Evolutionary conservation across 2,888 invertebrate species (phyloP), one percentile per base, ranked within the genome.

Genomic region (Drosophila yooni): DNA sequence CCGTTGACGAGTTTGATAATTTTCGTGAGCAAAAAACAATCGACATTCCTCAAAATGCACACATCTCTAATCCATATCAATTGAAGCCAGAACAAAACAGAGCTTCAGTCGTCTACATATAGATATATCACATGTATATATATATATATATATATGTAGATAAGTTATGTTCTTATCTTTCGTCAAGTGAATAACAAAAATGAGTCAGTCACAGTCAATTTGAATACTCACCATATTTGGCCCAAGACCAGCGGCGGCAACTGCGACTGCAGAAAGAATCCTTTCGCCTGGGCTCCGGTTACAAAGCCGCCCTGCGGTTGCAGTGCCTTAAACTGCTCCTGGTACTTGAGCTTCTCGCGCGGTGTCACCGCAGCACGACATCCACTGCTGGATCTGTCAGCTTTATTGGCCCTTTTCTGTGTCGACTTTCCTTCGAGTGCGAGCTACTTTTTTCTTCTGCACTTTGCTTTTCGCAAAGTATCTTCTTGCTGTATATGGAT

Each of bases 281-380:
- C 96, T 93, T 99, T 98, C 0, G 99, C 99, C 91, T 98, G 98
- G 66, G 96, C 97, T 0, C 98, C 99, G 25, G 97, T 98, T 18
- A 99, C 95, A 87, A 96, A 95, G 3, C 98, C 99, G 92, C 96
- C 96, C 43, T 95, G 94, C 0, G 99, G 99, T 59, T 97, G 97
- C 10, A 99, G 94, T 71, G 96, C 95, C 66, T 96, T 95, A 93
- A 99, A 99, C 94, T 99, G 99, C 82, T 97, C 96, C 74, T 97
- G 96, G 93, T 98, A 98, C 92, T 98, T 96, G 5, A 95, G 95
- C 87, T 97, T 95, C 93, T 99, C 99, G 72, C 97, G 96, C 1
- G 97, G 95, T 91, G 97, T 96, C 75, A 99, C 96, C 79, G 95
- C 94, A 98, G 98, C n/a, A 99, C 10, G n/a, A 97, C 97, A 94